Conservation (phyloP, 2,888 invertebrate genomes). For the Argyresthia albistria region DNA sequence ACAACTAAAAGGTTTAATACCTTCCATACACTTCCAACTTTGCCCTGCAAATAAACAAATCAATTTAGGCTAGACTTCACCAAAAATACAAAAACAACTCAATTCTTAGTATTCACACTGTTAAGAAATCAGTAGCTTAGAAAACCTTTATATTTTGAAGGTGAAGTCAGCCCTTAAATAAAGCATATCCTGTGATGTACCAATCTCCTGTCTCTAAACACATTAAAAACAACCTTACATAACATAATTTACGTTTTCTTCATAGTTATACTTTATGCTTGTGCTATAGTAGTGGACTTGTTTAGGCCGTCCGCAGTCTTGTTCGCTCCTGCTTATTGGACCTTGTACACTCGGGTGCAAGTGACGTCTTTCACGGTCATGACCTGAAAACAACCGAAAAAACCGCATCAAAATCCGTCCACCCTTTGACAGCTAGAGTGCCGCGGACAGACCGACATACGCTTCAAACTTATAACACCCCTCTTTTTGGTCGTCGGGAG, state of each 20-base stretch:
- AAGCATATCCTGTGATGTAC: background rate
- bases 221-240: constrained; percentile 23
- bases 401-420: too few relatives aligned
- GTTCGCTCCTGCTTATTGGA: constrained; percentile 48
- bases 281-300: constrained; percentile 35
- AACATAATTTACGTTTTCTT: constrained; percentile 40
- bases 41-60: background rate
- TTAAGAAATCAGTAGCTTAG: too few relatives aligned
- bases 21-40: constrained; percentile 1
- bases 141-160: too few relatives aligned
- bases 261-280: constrained; percentile 40
- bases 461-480: too few relatives aligned
- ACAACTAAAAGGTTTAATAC: constrained; percentile 19
- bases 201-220: too few relatives aligned
- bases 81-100: too few relatives aligned
- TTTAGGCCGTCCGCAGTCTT: constrained; percentile 45
- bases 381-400: constrained; percentile 61
- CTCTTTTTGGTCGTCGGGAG: too few relatives aligned
- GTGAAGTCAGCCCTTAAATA: background rate
- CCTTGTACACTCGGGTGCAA: constrained; percentile 82
- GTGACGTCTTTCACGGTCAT: constrained; percentile 81
- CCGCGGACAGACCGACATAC: too few relatives aligned
- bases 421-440: too few relatives aligned
- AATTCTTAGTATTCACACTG: too few relatives aligned
- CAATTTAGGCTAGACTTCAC: background rate